These are phyloP conservation scores for Pseudotriccus pelzelni DNA, from an alignment of 2,797 vertebrate species.

Conservation along the genomic window DNA sequence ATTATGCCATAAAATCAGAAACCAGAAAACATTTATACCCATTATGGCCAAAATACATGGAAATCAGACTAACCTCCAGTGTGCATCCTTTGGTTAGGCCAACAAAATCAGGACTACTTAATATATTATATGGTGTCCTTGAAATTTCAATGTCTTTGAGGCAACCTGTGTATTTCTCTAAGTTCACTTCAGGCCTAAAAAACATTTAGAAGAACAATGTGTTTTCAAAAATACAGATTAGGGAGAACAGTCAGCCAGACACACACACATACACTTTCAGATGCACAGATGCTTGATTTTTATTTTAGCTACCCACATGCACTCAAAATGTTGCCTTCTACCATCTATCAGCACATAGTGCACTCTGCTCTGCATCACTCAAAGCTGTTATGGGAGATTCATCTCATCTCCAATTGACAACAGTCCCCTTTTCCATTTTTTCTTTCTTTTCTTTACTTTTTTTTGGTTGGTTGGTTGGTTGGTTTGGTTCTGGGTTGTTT, in stretches of 20 bases:
- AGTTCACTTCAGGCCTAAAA: slow-evolving; percentile 88
- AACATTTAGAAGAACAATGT: neutral
- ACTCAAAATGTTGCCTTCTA: neutral
- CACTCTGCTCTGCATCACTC: neutral
- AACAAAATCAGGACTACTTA: slow-evolving; percentile 93
- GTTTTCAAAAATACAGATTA: neutral
- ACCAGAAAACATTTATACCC: neutral
- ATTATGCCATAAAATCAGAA: neutral
- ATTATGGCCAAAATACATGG: neutral
- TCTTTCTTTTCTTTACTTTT: neutral
- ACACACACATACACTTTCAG: neutral
- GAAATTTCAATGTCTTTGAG: slow-evolving; percentile 96
- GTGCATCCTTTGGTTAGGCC: slow-evolving; percentile 93
- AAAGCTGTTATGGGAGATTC: neutral
- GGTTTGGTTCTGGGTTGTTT: neutral
- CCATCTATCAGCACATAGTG: neutral
- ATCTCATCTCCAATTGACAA: neutral
- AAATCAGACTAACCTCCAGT: slow-evolving; percentile 79
- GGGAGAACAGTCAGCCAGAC: neutral
- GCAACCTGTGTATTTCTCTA: slow-evolving; percentile 90
- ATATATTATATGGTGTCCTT: slow-evolving; percentile 91
- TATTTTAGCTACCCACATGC: neutral
- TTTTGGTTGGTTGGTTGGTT: neutral
- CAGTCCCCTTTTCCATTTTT: neutral
- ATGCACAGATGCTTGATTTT: neutral